phyloP scores from a whole-genome alignment of 2,113 vertebrate species.

The Zootoca vivipara region DNA sequence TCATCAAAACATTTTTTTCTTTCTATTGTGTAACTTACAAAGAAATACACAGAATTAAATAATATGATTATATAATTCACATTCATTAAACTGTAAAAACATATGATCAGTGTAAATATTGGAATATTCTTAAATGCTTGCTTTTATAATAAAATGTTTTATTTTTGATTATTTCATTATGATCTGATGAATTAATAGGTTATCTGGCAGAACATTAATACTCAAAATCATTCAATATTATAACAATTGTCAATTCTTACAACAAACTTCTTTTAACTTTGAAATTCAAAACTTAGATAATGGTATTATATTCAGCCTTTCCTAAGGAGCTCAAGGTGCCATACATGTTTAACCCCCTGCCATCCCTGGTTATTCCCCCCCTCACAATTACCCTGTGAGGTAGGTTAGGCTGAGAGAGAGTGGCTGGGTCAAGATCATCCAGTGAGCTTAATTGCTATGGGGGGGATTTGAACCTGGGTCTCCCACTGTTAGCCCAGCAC shows the following conservation, averaged over 20 bases:
- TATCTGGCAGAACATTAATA: background rate
- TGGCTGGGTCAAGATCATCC: no score
- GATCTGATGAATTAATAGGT: background rate
- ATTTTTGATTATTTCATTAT: slow-evolving; percentile 3
- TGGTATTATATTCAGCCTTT: background rate
- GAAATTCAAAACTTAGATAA: background rate
- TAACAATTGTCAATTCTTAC: background rate
- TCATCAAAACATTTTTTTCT: background rate
- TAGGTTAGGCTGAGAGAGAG: no score
- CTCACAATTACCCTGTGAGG: no score
- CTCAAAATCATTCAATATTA: background rate
- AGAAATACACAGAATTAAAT: background rate
- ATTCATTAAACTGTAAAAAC: background rate
- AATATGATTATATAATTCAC: background rate
- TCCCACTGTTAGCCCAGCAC: no score
- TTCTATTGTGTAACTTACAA: background rate
- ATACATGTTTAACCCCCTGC: background rate
- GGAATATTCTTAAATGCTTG: background rate
- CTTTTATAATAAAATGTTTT: background rate
- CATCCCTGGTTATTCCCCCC: background rate
- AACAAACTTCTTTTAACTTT: background rate
- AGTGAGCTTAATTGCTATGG: no score
- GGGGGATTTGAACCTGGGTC: no score
- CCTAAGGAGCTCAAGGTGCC: background rate
- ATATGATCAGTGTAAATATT: background rate